Base-by-base conservation (phyloP, 2,113 vertebrate genomes). In the Sarotherodon lohbergeri region DNA sequence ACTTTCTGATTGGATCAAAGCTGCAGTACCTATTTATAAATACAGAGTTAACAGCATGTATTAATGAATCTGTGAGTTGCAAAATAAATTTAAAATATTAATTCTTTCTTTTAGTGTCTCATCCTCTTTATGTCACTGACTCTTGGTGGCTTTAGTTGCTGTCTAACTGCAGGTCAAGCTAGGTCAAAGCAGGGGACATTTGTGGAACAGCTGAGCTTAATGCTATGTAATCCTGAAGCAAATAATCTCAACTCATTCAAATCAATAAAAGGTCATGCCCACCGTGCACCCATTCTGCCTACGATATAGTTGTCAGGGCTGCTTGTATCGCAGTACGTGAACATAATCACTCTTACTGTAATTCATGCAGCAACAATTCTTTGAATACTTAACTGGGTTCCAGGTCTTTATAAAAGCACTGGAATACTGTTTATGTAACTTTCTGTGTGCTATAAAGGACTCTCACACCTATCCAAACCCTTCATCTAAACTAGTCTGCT, bases 171-270 rank as follows among this genome's bases (percentile, higher is more conserved):
- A 78, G 46, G 73, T 52, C 9, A 52, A 78, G 46, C 73, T 78
- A 78, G 46, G 17, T 34, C 73, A 78, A 52, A 78, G 46, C 10
- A 52, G 27, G 73, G 17, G 4, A 78, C 73, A 52, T 78, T 78
- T 78, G 10, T 78, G 73, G 46, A 52, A 78, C 73, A 78, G 46
- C 27, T 78, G 73, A 78, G 27, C 73, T 78, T 78, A 78, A 78
- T 78, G 46, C 73, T 78, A 48, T 34, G 27, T 78, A 78, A 78
- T 52, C 73, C 46, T 52, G 52, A 78, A 50, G 27, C 0, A 78
- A 78, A 46, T 78, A 78, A 52, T 78, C 73, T 78, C 27, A 78
- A 78, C 6, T 52, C 46, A 78, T 50, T 78, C 46, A 78, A 78
- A 78, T 78, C 10, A 52, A 78, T 78, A 48, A 9, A 34, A 78